Evolutionary conservation across 2,888 invertebrate species (phyloP), one percentile per base, ranked within the genome.

Genomic region (Polymixis lichenea): DNA sequence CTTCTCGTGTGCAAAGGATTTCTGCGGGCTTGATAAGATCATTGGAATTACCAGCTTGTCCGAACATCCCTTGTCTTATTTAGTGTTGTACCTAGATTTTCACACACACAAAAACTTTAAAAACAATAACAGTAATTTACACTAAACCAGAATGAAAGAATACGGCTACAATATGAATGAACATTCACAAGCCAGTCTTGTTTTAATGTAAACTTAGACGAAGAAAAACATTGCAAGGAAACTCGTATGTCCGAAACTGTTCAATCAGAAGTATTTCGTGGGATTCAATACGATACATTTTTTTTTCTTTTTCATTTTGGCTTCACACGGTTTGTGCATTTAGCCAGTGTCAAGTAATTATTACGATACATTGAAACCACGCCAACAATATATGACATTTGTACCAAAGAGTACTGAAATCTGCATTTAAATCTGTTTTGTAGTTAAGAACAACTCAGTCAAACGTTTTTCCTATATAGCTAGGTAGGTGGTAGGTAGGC

Each of bases 181-280:
- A 17, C 62, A 79, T 67, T 68, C 55, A 71, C 56, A 28, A 56
- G 55, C 9, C 55, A 22, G 53, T 49, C n/a, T 61, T 84, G 84
- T 79, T 68, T 53, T 60, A 61, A 70, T 62, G 67, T 64, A 65
- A 84, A 15, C 49, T 32, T 25, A 79, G 25, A 55, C 84, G 13
- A 80, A 25, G 81, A 70, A 85, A 85, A 81, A 85, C 82, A 85
- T 56, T 49, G 56, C 51, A 60, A 85, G 77, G 82, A 77, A 77
- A 81, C 77, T 70, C 85, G 11, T 15, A 55, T 80, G 46, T 56
- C 65, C 3, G 43, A 72, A 72, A 70, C 64, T 62, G 49, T 68
- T 28, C 19, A 56, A 46, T 55, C 22, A 56, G 51, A 62, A 61
- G 32, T 58, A n/a, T 25, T 60, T 32, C 70, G 58, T 55, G 51